phyloP scores from a whole-genome alignment of 1,140 invertebrate species.

The Eueides isabella region DNA sequence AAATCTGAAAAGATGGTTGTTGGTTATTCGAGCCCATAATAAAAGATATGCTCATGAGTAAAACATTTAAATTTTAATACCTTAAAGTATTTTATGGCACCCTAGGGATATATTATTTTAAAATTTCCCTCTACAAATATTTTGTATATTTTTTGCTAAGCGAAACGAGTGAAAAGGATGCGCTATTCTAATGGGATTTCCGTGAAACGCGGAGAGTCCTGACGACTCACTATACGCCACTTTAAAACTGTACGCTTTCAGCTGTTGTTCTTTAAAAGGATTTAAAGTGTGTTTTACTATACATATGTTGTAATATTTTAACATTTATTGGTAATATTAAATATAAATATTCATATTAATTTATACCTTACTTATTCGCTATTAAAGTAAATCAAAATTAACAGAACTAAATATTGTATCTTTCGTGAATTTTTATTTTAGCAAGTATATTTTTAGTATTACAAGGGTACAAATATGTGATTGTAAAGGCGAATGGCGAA shows the following conservation, averaged over 20 bases:
- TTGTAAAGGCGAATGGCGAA: no score
- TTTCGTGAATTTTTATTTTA: no score
- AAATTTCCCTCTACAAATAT: slow-evolving; percentile 8
- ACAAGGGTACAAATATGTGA: no score
- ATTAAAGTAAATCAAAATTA: no score
- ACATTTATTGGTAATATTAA: slow-evolving; percentile 9
- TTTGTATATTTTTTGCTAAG: slow-evolving; percentile 29
- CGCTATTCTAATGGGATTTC: slow-evolving; percentile 45
- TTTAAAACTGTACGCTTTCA: slow-evolving; percentile 30
- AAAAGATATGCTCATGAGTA: background rate
- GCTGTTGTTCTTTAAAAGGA: slow-evolving; percentile 20
- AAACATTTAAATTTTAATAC: background rate
- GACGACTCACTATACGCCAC: slow-evolving; percentile 27
- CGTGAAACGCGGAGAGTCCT: slow-evolving; percentile 34
- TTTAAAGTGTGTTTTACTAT: slow-evolving; percentile 5
- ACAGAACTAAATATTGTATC: no score
- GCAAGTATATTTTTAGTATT: no score
- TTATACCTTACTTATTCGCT: background rate
- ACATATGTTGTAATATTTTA: background rate
- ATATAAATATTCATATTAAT: background rate
- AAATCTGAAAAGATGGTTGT: background rate
- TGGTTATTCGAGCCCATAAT: background rate
- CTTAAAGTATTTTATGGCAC: background rate
- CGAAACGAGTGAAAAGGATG: slow-evolving; percentile 27
- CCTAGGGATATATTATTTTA: background rate